A percentile compares a stretch with the other conserved stretches of the same genome.
Conservation (phyloP, 2,797 vertebrate genomes). For the Leptodactylus fallax region DNA sequence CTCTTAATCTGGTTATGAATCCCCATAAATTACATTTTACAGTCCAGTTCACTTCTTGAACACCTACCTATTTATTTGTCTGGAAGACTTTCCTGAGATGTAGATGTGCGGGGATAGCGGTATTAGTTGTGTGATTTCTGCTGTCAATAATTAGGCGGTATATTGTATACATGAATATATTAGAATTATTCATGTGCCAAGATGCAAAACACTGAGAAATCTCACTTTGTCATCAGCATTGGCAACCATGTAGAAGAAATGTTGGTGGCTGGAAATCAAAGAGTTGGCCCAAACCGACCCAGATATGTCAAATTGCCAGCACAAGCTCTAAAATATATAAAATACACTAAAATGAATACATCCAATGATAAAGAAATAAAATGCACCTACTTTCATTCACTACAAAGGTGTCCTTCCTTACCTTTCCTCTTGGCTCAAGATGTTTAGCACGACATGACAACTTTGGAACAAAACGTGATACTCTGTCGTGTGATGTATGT, state of each 20-base stretch:
- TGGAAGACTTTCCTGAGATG: background rate
- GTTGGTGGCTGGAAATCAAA: background rate
- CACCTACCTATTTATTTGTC: constrained; percentile 28
- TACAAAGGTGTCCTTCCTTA: too few species aligned
- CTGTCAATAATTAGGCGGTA: background rate
- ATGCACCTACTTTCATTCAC: too few species aligned
- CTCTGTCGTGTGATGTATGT: too few species aligned
- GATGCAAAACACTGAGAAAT: background rate
- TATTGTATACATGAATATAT: background rate
- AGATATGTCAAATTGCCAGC: background rate
- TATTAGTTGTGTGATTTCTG: background rate
- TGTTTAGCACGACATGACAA: too few species aligned
- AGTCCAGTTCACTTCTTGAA: constrained; percentile 18
- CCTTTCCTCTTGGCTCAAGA: too few species aligned
- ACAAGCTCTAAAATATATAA: too few species aligned
- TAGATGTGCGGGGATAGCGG: background rate
- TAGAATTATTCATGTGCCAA: background rate
- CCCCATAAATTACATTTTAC: constrained; percentile 33
- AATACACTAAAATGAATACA: too few species aligned
- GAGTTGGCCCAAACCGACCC: background rate
- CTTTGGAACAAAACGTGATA: too few species aligned
- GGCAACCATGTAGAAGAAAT: background rate
- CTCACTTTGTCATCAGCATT: background rate
- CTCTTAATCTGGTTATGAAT: background rate
- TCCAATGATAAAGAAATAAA: too few species aligned